Conservation (phyloP, 2,888 invertebrate genomes). For the Chironomus riparius region DNA sequence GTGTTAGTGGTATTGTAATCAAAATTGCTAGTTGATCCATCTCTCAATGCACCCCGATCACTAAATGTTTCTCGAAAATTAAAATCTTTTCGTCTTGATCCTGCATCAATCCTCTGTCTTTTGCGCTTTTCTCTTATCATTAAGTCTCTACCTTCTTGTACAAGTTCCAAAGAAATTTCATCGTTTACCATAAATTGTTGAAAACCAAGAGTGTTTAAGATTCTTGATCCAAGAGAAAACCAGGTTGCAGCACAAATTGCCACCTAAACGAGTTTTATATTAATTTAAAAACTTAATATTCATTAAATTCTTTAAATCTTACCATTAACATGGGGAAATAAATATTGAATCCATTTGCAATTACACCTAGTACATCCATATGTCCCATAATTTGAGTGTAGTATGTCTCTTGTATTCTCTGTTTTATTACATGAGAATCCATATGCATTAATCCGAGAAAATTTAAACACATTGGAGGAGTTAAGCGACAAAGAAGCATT, state of each 20-base stretch:
- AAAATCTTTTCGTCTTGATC: constrained; percentile 57
- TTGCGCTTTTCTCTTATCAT: constrained; percentile 80
- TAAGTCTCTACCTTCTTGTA: constrained; percentile 88
- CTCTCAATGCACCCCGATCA: constrained; percentile 32
- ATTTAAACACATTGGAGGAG: constrained; percentile 97
- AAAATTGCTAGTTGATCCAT: constrained; percentile 19
- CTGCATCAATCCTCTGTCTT: constrained; percentile 59
- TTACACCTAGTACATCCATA: constrained; percentile 95
- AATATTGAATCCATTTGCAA: constrained; percentile 96
- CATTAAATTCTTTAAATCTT: constrained; percentile 29
- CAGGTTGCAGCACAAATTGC: constrained; percentile 57
- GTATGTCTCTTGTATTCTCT: constrained; percentile 74
- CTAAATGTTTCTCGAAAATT: constrained; percentile 48
- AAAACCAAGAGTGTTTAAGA: constrained; percentile 85
- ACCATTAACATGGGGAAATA: constrained; percentile 98
- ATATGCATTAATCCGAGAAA: constrained; percentile 95
- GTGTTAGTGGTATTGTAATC: constrained; percentile 34
- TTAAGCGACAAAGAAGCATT: constrained; percentile 94
- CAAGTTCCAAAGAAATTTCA: constrained; percentile 85
- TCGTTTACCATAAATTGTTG: constrained; percentile 96
- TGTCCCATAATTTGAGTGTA: constrained; percentile 99
- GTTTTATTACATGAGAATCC: constrained; percentile 88
- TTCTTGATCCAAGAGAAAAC: constrained; percentile 83
- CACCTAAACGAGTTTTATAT: background rate
- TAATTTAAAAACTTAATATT: background rate